A percentile compares a stretch with the other conserved stretches of the same genome.
These are phyloP conservation scores for Craseonycteris thonglongyai DNA, from an alignment of 2,113 vertebrate genomes.

Conservation along the genomic window DNA sequence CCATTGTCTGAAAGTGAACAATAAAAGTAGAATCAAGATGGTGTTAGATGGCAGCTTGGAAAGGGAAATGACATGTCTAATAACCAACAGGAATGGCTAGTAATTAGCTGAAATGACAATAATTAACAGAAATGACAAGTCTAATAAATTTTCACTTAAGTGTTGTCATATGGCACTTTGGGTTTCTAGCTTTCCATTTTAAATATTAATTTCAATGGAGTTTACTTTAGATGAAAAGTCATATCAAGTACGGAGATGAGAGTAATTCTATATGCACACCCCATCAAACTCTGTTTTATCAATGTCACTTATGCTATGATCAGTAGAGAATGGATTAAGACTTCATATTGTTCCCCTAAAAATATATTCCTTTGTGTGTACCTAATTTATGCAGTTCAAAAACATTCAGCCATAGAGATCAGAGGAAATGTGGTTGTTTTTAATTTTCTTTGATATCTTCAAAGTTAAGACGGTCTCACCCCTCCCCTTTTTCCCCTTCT, in stretches of 20 bases:
- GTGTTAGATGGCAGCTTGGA: slow-evolving; percentile 29
- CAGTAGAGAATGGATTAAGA: slow-evolving; percentile 34
- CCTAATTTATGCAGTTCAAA: slow-evolving; percentile 52
- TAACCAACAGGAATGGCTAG: slow-evolving; percentile 53
- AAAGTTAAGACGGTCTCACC: slow-evolving; percentile 54
- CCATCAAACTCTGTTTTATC: slow-evolving; percentile 57
- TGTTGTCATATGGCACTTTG: slow-evolving; percentile 59
- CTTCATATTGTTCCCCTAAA: slow-evolving; percentile 10
- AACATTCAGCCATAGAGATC: slow-evolving; percentile 47
- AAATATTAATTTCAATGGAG: slow-evolving; percentile 58
- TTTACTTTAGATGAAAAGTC: slow-evolving; percentile 46
- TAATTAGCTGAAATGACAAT: slow-evolving; percentile 70
- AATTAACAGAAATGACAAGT: slow-evolving; percentile 72
- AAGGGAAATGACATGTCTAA: slow-evolving; percentile 48
- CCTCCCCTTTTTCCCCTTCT: not conserved
- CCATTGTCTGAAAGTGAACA: not conserved
- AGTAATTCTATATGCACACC: slow-evolving; percentile 22
- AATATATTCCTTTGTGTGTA: slow-evolving; percentile 21
- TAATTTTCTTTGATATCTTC: slow-evolving; percentile 68
- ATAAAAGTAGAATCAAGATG: not conserved
- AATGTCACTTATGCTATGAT: slow-evolving; percentile 29
- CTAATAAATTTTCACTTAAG: slow-evolving; percentile 69
- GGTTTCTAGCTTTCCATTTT: slow-evolving; percentile 60
- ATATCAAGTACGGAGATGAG: slow-evolving; percentile 13
- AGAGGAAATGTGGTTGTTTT: slow-evolving; percentile 50